Base-by-base conservation (phyloP, 2,797 vertebrate species). In the Avahi laniger region DNA sequence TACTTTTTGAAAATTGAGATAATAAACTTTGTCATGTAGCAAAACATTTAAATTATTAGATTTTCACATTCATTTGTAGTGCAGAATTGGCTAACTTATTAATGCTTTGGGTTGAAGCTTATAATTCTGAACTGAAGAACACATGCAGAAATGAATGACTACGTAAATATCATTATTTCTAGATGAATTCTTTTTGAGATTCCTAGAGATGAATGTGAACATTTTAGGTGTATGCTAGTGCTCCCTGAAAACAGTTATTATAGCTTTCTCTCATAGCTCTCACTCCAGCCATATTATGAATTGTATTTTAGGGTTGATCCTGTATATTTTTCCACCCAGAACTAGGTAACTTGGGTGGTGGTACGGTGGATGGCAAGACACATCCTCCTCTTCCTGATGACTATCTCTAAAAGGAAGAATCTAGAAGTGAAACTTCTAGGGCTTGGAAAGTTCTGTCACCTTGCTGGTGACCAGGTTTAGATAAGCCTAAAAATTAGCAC, bases 1-100 rank as follows among this genome's bases (percentile, higher is more conserved):
- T 86, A 3, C 33, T 75, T 95, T 95, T 83, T 30, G 22, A 89
- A 92, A 85, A 67, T 61, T 30, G 38, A 96, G 95, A 84, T 67
- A 50, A 54, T 46, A 54, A 78, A 12, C 46, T 70, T 95, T 69
- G 17, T 87, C 18, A 63, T 57, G 3, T 50, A 54, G 52, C 28
- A 52, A 72, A 86, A 84, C 3, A 41, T 38, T 41, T 76, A 48
- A 63, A 46, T 28, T 67, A 2, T 50, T 88, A 57, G 33, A 41
- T 69, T 91, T 95, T 91, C 85, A 17, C 73, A 2, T 86, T 94
- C 30, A 65, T 67, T 33, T 46, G 35, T 63, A 35, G n/a, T 79
- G 0, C 59, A 82, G 54, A 91, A 63, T 59, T 89, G 13, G n/a
- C 33, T 72, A 75, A 80, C 7, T 73, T 52, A 57, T 26, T 70